Base-by-base conservation (phyloP, 2,113 vertebrate genomes). In the Mormyrus lacerda region DNA sequence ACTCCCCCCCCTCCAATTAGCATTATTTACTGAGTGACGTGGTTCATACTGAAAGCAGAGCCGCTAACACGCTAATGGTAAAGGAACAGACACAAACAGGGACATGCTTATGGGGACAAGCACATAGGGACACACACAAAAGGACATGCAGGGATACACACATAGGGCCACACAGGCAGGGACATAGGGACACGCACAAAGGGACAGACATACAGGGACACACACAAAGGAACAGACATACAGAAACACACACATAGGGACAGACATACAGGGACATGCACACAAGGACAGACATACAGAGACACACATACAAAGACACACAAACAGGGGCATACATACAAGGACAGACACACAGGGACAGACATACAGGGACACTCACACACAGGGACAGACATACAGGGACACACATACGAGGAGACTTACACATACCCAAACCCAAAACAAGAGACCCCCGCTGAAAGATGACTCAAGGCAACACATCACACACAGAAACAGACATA, bases 1-100 rank as follows among this genome's bases (percentile, higher is more conserved):
- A n/a, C 42, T 35, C 9, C 9, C 88, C 48, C 53, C 73, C n/a
- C 21, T 27, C 48, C 79, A 89, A 89, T 55, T 53, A 89, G 88
- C 50, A 27, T 89, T 83, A 42, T 83, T 82, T 55, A 50, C 88
- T 83, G 76, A 89, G 88, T 55, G 51, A 31, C 76, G 39, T 17
- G 50, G 88, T 84, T 89, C 42, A 84, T 6, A 19, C 39, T 15
- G 44, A 27, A 47, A 21, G 11, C 65, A 42, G 27, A 50, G n/a
- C 6, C 27, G 1, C 42, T 15, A 6, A 73, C 44, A 31, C 11
- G 13, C 47, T 31, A 7, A 47, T 5, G n/a, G 24, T 5, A 17
- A 42, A 35, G 79, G 27, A 11, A 35, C 69, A 35, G 5, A 31
- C 31, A 15, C 31, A 35, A 31, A 73, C 10, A 65, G 58, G 61